Conservation (phyloP, 2,797 vertebrate species). For the Triplophysa yarkandensis region DNA sequence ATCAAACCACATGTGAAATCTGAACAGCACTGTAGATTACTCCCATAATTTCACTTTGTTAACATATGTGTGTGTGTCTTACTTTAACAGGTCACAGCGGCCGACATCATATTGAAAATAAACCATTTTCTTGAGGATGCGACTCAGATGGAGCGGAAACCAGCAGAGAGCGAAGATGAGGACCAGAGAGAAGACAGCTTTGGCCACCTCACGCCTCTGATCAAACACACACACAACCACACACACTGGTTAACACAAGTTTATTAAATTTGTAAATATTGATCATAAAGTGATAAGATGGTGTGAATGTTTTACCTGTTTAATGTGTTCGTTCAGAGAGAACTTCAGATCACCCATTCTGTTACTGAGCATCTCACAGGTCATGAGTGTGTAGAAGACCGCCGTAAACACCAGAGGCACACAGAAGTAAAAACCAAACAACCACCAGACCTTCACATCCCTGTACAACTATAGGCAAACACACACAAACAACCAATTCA, state of each 20-base stretch:
- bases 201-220: slow-evolving; percentile 92
- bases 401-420: slow-evolving; percentile 87
- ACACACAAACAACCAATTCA: background rate
- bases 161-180: slow-evolving; percentile 95
- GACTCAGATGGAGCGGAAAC: slow-evolving; percentile 93
- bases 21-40: too few species aligned
- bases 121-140: slow-evolving; percentile 86
- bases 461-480: slow-evolving; percentile 81
- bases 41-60: too few species aligned
- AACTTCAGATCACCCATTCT: slow-evolving; percentile 87
- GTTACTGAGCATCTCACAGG: slow-evolving; percentile 88
- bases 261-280: too few species aligned
- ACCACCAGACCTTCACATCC: slow-evolving; percentile 91
- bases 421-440: slow-evolving; percentile 94
- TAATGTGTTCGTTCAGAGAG: slow-evolving; percentile 90
- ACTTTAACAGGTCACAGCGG: slow-evolving; percentile 87
- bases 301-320: slow-evolving; percentile 78
- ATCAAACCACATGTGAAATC: background rate
- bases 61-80: slow-evolving; percentile 18
- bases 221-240: slow-evolving; percentile 33
- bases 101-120: slow-evolving; percentile 77
- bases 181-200: slow-evolving; percentile 92
- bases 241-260: background rate
- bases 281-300: too few species aligned
- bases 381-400: slow-evolving; percentile 93